Percentiles rank a stretch among this genome's conserved stretches.
Conservation (phyloP, 2,797 vertebrate species). For the Erithacus rubecula region DNA sequence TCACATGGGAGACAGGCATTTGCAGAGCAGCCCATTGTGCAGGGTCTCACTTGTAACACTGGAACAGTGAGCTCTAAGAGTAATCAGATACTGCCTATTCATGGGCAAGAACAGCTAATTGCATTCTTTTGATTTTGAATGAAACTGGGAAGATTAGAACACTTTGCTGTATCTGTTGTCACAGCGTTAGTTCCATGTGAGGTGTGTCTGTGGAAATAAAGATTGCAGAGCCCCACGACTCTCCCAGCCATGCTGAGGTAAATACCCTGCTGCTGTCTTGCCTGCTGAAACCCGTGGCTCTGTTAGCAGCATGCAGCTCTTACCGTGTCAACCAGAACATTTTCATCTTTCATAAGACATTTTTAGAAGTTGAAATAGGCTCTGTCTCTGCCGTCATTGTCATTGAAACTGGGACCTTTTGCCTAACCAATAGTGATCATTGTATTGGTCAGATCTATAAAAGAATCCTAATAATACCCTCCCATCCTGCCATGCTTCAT, state of each 20-base stretch:
- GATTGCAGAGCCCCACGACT: slow-evolving; percentile 15
- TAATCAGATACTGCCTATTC: neutral
- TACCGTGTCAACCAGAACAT: slow-evolving; percentile 2
- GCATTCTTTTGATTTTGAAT: neutral
- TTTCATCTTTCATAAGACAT: neutral
- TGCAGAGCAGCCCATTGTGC: neutral
- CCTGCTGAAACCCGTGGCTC: neutral
- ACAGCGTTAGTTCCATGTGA: neutral
- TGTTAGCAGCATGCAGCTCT: neutral
- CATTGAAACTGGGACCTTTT: neutral
- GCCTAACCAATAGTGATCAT: rapidly evolving
- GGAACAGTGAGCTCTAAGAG: neutral
- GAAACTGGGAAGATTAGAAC: neutral
- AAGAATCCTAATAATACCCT: neutral
- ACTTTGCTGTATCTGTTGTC: neutral
- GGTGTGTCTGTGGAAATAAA: neutral
- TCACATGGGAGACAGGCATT: neutral
- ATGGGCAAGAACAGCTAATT: neutral
- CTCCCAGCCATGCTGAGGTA: slow-evolving; percentile 44
- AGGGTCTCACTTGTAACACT: neutral
- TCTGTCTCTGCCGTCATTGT: neutral
- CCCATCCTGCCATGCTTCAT: neutral
- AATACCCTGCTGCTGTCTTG: slow-evolving; percentile 8
- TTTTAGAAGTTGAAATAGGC: neutral
- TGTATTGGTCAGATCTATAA: neutral